Conservation (phyloP, 2,888 invertebrate species). For the Gerosis bhagava region DNA sequence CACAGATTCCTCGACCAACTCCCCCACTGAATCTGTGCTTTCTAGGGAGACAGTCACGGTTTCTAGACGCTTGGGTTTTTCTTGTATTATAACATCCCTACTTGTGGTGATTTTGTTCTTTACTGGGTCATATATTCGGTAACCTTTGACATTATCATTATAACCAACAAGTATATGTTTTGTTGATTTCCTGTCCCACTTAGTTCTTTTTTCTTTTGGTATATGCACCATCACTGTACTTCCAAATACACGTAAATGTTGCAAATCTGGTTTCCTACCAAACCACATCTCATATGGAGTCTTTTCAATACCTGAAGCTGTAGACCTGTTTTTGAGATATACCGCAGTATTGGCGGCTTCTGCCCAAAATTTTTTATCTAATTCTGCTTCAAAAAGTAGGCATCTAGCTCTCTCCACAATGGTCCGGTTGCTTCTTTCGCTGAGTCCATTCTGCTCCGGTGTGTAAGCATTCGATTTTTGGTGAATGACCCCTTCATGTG, state of each 20-base stretch:
- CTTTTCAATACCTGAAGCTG: neutral
- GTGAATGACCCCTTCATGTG: conserved; percentile 16
- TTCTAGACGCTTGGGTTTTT: too few relatives aligned
- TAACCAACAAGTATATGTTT: neutral
- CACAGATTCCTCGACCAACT: neutral
- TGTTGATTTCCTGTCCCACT: neutral
- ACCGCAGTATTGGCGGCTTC: conserved; percentile 3
- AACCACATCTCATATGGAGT: conserved; percentile 1
- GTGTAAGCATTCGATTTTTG: conserved; percentile 16
- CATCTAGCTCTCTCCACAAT: conserved; percentile 21
- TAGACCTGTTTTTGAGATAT: neutral
- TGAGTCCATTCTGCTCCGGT: conserved; percentile 27
- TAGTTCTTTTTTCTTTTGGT: neutral
- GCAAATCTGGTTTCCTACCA: neutral
- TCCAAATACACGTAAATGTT: neutral
- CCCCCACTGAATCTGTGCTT: conserved; percentile 9
- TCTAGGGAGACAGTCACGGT: too few relatives aligned
- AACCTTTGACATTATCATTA: neutral
- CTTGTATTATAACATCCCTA: neutral
- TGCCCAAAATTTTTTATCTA: conserved; percentile 1
- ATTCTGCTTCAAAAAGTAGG: neutral
- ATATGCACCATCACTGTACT: neutral
- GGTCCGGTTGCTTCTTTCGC: conserved; percentile 24
- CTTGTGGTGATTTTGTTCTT: neutral
- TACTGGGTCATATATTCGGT: neutral